Evolutionary conservation across 1,140 invertebrate genomes (phyloP).

Genomic region (Eriosoma lanigerum): DNA sequence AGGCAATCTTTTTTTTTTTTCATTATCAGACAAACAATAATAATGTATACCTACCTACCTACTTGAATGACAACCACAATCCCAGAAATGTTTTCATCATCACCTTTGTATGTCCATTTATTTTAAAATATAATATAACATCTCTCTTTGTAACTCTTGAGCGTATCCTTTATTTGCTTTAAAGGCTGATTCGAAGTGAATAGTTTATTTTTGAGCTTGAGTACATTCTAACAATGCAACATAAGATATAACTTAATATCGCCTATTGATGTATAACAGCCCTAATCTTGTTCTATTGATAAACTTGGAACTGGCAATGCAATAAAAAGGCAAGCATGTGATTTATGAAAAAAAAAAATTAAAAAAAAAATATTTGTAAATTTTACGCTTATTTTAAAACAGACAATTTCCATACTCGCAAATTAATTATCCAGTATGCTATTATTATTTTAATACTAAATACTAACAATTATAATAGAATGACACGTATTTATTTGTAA

Average conservation of each 20-base stretch:
- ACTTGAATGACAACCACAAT: neutral
- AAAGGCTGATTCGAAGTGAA: neutral
- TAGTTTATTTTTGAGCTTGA: neutral
- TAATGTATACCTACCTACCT: no score
- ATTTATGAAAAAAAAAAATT: no score
- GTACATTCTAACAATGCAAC: neutral
- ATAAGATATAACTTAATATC: neutral
- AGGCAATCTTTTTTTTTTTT: neutral
- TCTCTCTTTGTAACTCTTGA: neutral
- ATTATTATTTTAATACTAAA: no score
- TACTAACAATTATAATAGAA: no score
- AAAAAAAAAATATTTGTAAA: no score
- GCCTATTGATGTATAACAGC: neutral
- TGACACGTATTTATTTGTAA: no score
- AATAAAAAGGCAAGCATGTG: no score
- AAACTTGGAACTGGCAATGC: no score
- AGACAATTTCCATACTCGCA: no score
- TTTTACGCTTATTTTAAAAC: no score
- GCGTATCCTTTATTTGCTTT: neutral
- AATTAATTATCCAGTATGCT: no score
- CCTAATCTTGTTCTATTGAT: no score
- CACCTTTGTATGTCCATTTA: neutral
- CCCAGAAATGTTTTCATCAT: neutral
- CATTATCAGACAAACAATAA: neutral
- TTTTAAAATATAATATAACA: constrained; percentile 2